A percentile compares a stretch with the other conserved stretches of the same genome.
Evolutionary conservation across 2,113 vertebrate genomes (phyloP).

Genomic region (Monopterus albus): DNA sequence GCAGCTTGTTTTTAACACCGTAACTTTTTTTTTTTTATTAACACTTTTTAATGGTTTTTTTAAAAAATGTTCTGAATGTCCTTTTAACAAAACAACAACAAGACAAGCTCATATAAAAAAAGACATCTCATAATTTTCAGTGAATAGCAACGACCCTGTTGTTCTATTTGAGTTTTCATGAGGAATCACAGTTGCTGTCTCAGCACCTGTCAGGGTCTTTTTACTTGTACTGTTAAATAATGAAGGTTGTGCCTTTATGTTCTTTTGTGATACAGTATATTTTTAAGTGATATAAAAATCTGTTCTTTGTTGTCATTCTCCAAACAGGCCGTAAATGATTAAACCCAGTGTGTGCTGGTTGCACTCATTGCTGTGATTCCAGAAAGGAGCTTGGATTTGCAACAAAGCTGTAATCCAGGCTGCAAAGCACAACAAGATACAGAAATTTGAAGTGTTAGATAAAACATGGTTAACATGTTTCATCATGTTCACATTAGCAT

Average conservation of each 20-base stretch:
- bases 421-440: too few relatives aligned
- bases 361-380: background rate
- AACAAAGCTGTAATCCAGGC: background rate
- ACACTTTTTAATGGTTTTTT: too few relatives aligned
- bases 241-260: background rate
- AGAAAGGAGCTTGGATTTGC: background rate
- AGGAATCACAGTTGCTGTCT: background rate
- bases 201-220: constrained; percentile 3
- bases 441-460: constrained; percentile 47
- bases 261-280: too few relatives aligned
- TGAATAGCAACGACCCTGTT: background rate
- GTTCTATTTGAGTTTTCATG: background rate
- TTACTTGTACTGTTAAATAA: background rate
- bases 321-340: background rate
- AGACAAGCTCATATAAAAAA: background rate
- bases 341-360: background rate
- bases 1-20: too few relatives aligned
- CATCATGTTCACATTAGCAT: constrained; percentile 26
- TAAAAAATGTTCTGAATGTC: too few relatives aligned
- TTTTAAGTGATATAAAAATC: background rate
- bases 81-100: background rate
- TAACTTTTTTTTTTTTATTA: too few relatives aligned
- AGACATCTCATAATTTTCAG: background rate
- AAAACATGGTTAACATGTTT: constrained; percentile 33
- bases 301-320: background rate